phyloP scores from a whole-genome alignment of 2,113 vertebrate genomes.

The Osmerus mordax region DNA sequence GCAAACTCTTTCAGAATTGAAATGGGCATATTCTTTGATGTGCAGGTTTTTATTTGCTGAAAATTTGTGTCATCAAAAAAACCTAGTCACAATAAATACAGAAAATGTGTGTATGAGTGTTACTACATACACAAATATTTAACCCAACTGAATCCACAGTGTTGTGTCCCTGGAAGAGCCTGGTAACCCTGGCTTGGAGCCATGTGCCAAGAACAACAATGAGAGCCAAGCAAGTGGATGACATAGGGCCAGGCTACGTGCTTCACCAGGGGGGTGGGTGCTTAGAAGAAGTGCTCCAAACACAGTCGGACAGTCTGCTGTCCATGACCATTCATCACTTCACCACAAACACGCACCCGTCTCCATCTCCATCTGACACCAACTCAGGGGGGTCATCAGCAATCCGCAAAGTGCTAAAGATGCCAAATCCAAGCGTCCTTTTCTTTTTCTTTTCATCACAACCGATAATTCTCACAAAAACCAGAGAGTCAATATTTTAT shows the following conservation, averaged over 20 bases:
- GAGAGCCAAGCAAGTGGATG: too few relatives aligned
- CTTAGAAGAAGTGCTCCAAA: too few relatives aligned
- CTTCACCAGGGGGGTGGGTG: too few relatives aligned
- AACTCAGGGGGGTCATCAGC: constrained; percentile 60
- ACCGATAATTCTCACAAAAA: constrained; percentile 68
- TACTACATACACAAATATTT: too few relatives aligned
- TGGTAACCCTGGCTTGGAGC: not conserved
- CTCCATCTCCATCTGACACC: constrained; percentile 56
- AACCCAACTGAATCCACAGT: not conserved
- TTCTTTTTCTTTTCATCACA: constrained; percentile 54
- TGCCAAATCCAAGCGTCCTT: constrained; percentile 38
- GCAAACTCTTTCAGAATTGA: not conserved
- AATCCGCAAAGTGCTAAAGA: constrained; percentile 51
- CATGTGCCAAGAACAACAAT: not conserved
- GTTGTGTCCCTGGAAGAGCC: not conserved
- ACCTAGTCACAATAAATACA: too few relatives aligned
- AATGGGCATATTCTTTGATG: constrained; percentile 45
- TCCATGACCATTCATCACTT: not conserved
- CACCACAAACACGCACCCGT: constrained; percentile 36
- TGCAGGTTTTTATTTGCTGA: constrained; percentile 18
- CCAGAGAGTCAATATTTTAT: constrained; percentile 72
- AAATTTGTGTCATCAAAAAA: too few relatives aligned
- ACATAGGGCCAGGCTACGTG: too few relatives aligned
- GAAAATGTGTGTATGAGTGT: too few relatives aligned
- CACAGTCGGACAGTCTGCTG: too few relatives aligned